A percentile compares a stretch with the other conserved stretches of the same genome.
Evolutionary conservation across 2,888 invertebrate species (phyloP).

Genomic region (Oegoconia quadripuncta): DNA sequence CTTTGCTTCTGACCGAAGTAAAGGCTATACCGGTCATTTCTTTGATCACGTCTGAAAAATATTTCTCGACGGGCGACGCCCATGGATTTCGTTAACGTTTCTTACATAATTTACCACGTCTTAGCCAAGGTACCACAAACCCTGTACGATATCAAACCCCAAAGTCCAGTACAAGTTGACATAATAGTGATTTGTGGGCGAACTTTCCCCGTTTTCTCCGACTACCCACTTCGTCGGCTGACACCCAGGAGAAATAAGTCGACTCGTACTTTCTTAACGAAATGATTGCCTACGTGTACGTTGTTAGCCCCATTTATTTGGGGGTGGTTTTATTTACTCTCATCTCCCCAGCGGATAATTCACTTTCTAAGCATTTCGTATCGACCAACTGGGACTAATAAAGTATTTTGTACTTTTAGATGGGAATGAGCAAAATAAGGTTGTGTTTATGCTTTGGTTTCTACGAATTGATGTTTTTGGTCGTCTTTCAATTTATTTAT

Average conservation of each 20-base stretch:
- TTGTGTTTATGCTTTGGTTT: background rate
- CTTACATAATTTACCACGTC: too few relatives aligned
- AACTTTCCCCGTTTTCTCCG: constrained; percentile 43
- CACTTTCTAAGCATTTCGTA: constrained; percentile 71
- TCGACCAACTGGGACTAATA: constrained; percentile 68
- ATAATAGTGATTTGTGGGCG: constrained; percentile 64
- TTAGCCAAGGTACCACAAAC: too few relatives aligned
- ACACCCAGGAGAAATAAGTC: constrained; percentile 69
- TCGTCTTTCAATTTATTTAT: too few relatives aligned
- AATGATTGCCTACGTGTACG: constrained; percentile 76
- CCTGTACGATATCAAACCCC: constrained; percentile 3
- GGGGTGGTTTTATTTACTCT: constrained; percentile 69
- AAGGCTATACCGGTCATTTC: too few relatives aligned
- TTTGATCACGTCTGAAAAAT: too few relatives aligned
- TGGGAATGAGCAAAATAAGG: constrained; percentile 23
- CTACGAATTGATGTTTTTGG: too few relatives aligned
- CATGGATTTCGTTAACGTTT: too few relatives aligned
- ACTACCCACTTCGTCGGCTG: constrained; percentile 23
- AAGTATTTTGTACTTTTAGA: constrained; percentile 55
- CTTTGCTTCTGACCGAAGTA: too few relatives aligned
- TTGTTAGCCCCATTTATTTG: constrained; percentile 74
- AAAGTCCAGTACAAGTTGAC: constrained; percentile 52
- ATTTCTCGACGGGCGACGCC: too few relatives aligned
- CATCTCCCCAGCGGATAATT: constrained; percentile 69
- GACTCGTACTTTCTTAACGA: constrained; percentile 71